These are phyloP conservation scores for Drosophila sechellia DNA, from an alignment of 1,140 invertebrate genomes.

Conservation along the genomic window DNA sequence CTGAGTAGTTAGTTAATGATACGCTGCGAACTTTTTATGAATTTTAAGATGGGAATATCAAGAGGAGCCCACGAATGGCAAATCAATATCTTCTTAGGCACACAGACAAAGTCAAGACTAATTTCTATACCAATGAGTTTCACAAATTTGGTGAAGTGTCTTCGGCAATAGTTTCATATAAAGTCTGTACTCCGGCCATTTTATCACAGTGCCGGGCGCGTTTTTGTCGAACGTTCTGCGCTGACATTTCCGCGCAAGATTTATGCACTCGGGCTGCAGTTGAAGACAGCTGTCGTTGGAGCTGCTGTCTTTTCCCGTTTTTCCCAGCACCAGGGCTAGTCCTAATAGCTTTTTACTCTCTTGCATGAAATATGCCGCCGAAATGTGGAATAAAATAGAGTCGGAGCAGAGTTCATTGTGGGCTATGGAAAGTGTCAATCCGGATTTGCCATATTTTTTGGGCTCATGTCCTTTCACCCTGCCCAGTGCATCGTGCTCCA, in stretches of 20 bases:
- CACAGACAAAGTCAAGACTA: too few relatives aligned
- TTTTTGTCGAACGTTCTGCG: slow-evolving; percentile 46
- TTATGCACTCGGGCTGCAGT: slow-evolving; percentile 80
- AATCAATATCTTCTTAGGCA: neutral
- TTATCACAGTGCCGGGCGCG: slow-evolving; percentile 66
- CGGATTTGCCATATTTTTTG: slow-evolving; percentile 37
- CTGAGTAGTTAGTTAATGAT: too few relatives aligned
- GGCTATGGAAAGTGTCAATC: slow-evolving; percentile 78
- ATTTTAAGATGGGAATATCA: too few relatives aligned
- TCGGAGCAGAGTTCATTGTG: slow-evolving; percentile 13
- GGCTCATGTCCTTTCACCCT: neutral
- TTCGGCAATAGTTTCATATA: slow-evolving; percentile 46
- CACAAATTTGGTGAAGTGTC: neutral
- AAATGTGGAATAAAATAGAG: slow-evolving; percentile 69
- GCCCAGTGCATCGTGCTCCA: slow-evolving; percentile 10
- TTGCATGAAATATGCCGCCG: slow-evolving; percentile 76
- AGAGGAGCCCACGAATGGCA: too few relatives aligned
- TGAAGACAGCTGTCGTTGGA: slow-evolving; percentile 80
- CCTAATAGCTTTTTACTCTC: slow-evolving; percentile 79
- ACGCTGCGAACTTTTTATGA: too few relatives aligned
- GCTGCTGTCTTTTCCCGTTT: slow-evolving; percentile 46
- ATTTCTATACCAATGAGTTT: neutral
- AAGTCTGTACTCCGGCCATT: slow-evolving; percentile 68
- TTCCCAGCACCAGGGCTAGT: slow-evolving; percentile 23
- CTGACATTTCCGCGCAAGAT: slow-evolving; percentile 80